phyloP scores from a whole-genome alignment of 2,888 invertebrate genomes.

The Drosophila kanekoi region DNA sequence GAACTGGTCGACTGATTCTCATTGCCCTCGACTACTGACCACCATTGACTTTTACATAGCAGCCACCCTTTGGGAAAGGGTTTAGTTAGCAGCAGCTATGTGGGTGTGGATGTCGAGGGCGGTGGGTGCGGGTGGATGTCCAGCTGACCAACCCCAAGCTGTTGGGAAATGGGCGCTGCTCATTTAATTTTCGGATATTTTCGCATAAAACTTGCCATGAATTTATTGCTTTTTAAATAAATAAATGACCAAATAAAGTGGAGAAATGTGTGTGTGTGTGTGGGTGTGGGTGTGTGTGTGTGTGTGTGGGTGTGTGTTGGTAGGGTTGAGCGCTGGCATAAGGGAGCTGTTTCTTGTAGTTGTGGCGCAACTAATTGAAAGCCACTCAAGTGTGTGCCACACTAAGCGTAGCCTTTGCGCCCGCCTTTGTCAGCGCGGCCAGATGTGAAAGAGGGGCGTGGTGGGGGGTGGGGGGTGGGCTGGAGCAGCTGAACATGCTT shows the following conservation, averaged over 20 bases:
- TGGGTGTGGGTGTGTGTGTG: slow-evolving; percentile 8
- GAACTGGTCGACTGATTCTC: slow-evolving; percentile 49
- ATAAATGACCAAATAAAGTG: slow-evolving; percentile 80
- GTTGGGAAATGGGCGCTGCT: slow-evolving; percentile 57
- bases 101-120: background rate
- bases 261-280: slow-evolving; percentile 47
- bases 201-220: slow-evolving; percentile 81
- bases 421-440: slow-evolving; percentile 8
- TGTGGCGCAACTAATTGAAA: slow-evolving; percentile 83
- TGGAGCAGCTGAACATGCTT: slow-evolving; percentile 16
- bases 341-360: slow-evolving; percentile 41
- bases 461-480: background rate
- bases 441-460: background rate
- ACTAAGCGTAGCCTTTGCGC: slow-evolving; percentile 42
- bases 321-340: background rate
- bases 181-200: slow-evolving; percentile 82
- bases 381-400: slow-evolving; percentile 77
- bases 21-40: slow-evolving; percentile 57
- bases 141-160: slow-evolving; percentile 60
- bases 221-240: slow-evolving; percentile 84
- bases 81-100: slow-evolving; percentile 1
- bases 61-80: slow-evolving; percentile 25
- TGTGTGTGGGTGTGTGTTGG: slow-evolving; percentile 9
- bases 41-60: slow-evolving; percentile 63
- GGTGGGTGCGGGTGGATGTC: background rate